Evolutionary conservation across 2,888 invertebrate species (phyloP).

Genomic region (Agonopterix arenella): DNA sequence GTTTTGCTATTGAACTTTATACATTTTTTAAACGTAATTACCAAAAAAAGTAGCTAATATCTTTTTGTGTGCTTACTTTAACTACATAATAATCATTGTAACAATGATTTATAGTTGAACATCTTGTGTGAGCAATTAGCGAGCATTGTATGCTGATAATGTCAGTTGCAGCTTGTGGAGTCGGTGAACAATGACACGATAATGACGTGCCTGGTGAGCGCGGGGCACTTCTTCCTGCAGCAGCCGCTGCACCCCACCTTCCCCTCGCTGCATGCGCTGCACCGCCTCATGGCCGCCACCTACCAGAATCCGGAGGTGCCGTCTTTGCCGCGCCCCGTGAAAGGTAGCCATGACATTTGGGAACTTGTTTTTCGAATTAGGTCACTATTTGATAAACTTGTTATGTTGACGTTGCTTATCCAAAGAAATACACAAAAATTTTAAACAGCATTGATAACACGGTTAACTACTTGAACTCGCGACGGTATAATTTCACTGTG

Average conservation of each 20-base stretch:
- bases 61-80: no score
- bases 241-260: slow-evolving; percentile 97
- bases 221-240: slow-evolving; percentile 95
- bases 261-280: slow-evolving; percentile 87
- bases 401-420: not conserved
- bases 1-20: no score
- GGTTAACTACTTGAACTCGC: not conserved
- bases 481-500: no score
- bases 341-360: slow-evolving; percentile 69
- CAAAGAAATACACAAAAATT: not conserved
- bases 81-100: no score
- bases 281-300: slow-evolving; percentile 87
- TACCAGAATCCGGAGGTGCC: slow-evolving; percentile 90
- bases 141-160: slow-evolving; percentile 32
- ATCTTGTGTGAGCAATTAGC: not conserved
- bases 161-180: slow-evolving; percentile 86
- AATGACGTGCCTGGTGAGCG: slow-evolving; percentile 90
- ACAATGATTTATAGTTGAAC: no score
- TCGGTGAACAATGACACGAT: slow-evolving; percentile 95
- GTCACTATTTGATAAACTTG: slow-evolving; percentile 3
- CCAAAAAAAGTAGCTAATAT: no score
- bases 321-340: slow-evolving; percentile 85
- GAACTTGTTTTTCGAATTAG: slow-evolving; percentile 6
- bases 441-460: not conserved
- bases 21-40: no score